Evolutionary conservation across 2,888 invertebrate genomes (phyloP).

Genomic region (Tipula vernalis): DNA sequence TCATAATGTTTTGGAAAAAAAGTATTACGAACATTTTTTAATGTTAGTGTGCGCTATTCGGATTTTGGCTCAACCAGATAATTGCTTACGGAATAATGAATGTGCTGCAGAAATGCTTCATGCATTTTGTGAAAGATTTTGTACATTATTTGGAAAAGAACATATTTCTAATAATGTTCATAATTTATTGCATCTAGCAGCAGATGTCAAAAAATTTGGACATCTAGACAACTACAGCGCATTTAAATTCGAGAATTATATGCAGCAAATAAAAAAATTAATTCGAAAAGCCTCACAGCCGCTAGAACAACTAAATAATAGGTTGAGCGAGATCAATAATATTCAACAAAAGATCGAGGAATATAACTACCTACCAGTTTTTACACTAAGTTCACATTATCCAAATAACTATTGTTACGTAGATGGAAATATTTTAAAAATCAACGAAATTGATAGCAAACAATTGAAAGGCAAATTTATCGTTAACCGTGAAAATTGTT

Average conservation of each 20-base stretch:
- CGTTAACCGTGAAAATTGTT: too few relatives aligned
- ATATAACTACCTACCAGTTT: not conserved
- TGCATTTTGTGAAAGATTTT: conserved; percentile 13
- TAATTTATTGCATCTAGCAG: conserved; percentile 13
- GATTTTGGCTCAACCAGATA: too few relatives aligned
- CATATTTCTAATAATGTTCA: conserved; percentile 17
- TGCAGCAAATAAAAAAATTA: too few relatives aligned
- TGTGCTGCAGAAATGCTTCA: not conserved
- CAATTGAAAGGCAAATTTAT: too few relatives aligned
- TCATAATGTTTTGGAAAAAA: too few relatives aligned
- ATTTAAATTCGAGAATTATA: too few relatives aligned
- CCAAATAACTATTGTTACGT: not conserved
- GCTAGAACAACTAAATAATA: not conserved
- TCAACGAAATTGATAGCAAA: too few relatives aligned
- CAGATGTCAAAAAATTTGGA: conserved; percentile 8
- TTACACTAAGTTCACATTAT: not conserved
- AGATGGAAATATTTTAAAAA: not conserved
- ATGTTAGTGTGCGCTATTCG: not conserved
- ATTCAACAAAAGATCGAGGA: not conserved
- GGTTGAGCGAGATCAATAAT: not conserved
- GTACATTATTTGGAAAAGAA: conserved; percentile 15
- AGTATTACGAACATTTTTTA: too few relatives aligned
- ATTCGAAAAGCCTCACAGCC: too few relatives aligned
- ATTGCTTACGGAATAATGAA: too few relatives aligned
- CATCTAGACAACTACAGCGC: too few relatives aligned